These are phyloP conservation scores for Maccullochella peelii DNA, from an alignment of 2,113 vertebrate species.

Conservation along the genomic window DNA sequence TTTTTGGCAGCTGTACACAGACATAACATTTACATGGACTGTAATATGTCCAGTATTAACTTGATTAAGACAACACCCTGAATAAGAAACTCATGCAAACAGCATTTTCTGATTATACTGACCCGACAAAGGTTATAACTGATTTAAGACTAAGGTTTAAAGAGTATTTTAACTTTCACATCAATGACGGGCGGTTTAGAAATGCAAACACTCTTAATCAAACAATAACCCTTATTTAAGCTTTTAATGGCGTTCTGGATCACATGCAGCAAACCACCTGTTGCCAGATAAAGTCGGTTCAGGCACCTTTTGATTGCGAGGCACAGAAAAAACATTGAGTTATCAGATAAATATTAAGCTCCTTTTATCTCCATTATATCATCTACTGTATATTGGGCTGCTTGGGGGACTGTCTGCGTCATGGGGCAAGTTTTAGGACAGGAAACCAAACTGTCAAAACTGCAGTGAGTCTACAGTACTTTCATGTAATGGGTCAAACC, in stretches of 20 bases:
- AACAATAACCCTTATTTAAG: conserved; percentile 5
- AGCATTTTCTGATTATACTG: conserved; percentile 56
- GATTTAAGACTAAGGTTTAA: conserved; percentile 34
- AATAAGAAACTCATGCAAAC: conserved; percentile 62
- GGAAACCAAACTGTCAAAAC: too few species aligned
- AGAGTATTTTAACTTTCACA: conserved; percentile 30
- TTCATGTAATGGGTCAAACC: too few species aligned
- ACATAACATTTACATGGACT: conserved; percentile 69
- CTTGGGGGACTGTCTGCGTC: too few species aligned
- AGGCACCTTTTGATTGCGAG: not conserved
- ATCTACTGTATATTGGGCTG: not conserved
- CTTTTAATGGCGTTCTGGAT: conserved; percentile 34
- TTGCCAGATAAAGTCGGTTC: conserved; percentile 11
- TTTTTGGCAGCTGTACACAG: conserved; percentile 61
- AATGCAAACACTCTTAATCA: conserved; percentile 32
- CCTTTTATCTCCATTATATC: conserved; percentile 1
- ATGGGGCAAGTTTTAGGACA: too few species aligned
- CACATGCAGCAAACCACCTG: conserved; percentile 14
- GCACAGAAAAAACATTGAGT: not conserved
- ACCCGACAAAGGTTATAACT: conserved; percentile 34
- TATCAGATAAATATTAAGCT: not conserved
- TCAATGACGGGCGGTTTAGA: conserved; percentile 14
- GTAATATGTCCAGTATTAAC: conserved; percentile 66
- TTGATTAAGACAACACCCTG: conserved; percentile 67
- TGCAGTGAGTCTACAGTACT: too few species aligned